Base-by-base conservation (phyloP, 2,888 invertebrate genomes). In the Drosophila mercatorum region DNA sequence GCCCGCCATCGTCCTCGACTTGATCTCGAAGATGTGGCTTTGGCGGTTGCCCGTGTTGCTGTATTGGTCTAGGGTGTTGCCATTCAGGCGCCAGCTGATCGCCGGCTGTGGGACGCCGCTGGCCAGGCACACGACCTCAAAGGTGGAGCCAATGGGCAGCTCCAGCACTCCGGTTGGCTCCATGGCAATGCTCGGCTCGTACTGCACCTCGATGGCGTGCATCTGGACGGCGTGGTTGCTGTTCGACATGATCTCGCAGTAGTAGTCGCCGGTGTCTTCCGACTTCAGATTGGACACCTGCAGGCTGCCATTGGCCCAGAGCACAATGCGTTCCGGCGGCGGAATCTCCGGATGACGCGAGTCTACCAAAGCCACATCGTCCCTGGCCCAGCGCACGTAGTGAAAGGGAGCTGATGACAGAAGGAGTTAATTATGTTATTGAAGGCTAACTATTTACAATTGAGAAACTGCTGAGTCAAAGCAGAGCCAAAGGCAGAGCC, bases 141-240 rank as follows among this genome's bases (percentile, higher is more conserved):
- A 96, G 88, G 95, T 95, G 38, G 96, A 95, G 0, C 96, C 96
- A 55, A 96, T 94, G 60, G 94, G 94, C 0, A 96, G 95, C 90
- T 96, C 96, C 17, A 97, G 88, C 75, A 95, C 94, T 0, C 96
- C 96, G 17, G 94, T 94, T 12, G 95, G 95, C 0, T 97, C 96
- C 0, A 96, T 95, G 46, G 93, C 93, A 5, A 96, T 94, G 5
- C 94, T 94, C 0, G 97, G 96, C 0, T 96, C 94, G 92, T 95
- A 95, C 91, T 96, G 94, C 4, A 97, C 97, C 94, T 96, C 95
- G 76, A 97, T 96, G 26, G 95, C 94, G 88, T 97, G 96, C 3
- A 94, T 94, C 91, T 97, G 97, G 46, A 94, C 86, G 7, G 90
- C 91, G 49, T 91, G 90, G 47, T 80, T 74, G 11, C 68, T 70